Percentiles rank a stretch among this genome's conserved stretches.
These are phyloP conservation scores for Stigmatopora nigra DNA, from an alignment of 2,113 vertebrate species.

Conservation along the genomic window DNA sequence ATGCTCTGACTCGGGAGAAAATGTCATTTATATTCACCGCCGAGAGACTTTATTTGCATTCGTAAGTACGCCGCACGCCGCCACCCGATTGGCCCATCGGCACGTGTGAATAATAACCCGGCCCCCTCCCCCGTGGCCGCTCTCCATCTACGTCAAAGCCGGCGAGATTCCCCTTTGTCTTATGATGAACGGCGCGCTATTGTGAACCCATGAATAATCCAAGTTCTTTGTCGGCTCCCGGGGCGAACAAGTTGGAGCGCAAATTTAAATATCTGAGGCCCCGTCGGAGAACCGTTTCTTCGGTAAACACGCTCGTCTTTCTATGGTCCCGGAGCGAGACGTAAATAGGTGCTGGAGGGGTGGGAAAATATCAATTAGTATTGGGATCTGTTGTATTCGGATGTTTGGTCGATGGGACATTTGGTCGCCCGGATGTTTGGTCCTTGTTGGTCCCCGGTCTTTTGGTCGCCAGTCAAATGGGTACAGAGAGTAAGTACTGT, in stretches of 20 bases:
- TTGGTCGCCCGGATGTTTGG: no score
- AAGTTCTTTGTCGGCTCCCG: slow-evolving; percentile 39
- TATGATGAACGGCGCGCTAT: slow-evolving; percentile 66
- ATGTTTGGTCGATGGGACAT: no score
- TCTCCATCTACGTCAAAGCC: slow-evolving; percentile 65
- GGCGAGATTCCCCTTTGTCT: slow-evolving; percentile 65
- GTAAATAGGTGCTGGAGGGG: not conserved
- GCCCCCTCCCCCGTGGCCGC: slow-evolving; percentile 41
- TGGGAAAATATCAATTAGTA: slow-evolving; percentile 63
- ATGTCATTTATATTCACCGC: slow-evolving; percentile 56
- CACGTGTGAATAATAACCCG: slow-evolving; percentile 64
- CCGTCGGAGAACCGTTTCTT: slow-evolving; percentile 3
- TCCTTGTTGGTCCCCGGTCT: no score
- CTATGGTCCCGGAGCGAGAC: not conserved
- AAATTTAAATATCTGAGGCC: slow-evolving; percentile 24
- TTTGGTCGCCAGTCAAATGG: no score
- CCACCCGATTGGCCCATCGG: slow-evolving; percentile 61
- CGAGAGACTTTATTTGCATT: slow-evolving; percentile 62
- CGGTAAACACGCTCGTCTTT: not conserved
- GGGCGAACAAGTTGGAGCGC: slow-evolving; percentile 31
- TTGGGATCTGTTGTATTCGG: slow-evolving; percentile 70
- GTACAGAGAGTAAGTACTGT: no score
- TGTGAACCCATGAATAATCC: slow-evolving; percentile 63
- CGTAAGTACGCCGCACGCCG: slow-evolving; percentile 59
- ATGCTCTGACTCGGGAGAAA: slow-evolving; percentile 46